Evolutionary conservation across 1,140 invertebrate genomes (phyloP).

Genomic region (Pantala flavescens): DNA sequence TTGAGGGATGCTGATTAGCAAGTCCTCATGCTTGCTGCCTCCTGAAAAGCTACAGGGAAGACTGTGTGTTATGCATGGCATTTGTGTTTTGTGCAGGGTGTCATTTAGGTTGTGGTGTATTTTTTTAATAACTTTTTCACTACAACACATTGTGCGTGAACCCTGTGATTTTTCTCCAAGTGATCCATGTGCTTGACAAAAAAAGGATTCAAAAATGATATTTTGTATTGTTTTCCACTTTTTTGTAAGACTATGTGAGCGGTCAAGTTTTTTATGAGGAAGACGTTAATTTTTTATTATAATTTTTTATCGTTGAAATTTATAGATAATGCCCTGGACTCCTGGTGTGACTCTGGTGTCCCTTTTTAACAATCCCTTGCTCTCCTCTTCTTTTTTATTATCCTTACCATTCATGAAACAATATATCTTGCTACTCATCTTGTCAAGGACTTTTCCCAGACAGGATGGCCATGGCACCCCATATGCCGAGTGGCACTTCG

Average conservation of each 20-base stretch:
- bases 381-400: not conserved
- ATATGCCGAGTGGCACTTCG: not conserved
- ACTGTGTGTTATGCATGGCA: not conserved
- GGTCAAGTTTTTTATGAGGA: slow-evolving; percentile 9
- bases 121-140: not conserved
- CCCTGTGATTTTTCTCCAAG: slow-evolving; percentile 7
- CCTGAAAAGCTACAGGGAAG: not conserved
- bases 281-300: slow-evolving; percentile 8
- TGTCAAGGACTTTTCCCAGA: not conserved
- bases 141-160: not conserved
- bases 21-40: not conserved
- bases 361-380: not conserved
- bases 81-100: not conserved
- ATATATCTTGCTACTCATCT: not conserved
- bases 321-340: slow-evolving; percentile 5
- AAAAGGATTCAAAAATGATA: slow-evolving; percentile 9
- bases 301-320: slow-evolving; percentile 11
- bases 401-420: not conserved
- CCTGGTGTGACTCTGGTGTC: not conserved
- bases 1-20: not conserved
- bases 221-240: slow-evolving; percentile 10
- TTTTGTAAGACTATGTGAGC: slow-evolving; percentile 6
- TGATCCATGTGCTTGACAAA: not conserved
- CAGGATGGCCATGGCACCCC: not conserved
- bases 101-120: not conserved